phyloP scores from a whole-genome alignment of 2,888 invertebrate genomes.

The Pyrocoelia pectoralis region DNA sequence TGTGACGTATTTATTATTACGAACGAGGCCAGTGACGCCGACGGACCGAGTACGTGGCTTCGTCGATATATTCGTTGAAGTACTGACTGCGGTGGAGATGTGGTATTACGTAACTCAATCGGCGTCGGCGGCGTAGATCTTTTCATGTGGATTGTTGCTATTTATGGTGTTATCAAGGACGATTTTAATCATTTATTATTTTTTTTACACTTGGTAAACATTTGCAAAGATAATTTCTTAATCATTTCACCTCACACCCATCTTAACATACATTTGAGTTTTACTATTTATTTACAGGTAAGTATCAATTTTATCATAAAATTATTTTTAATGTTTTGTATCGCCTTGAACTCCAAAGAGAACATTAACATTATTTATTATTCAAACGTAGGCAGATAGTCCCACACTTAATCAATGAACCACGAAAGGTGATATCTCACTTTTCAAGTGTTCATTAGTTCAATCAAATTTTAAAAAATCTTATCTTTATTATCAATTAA shows the following conservation, averaged over 20 bases:
- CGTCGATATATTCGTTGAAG: constrained; percentile 38
- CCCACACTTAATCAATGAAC: constrained; percentile 7
- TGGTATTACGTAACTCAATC: constrained; percentile 35
- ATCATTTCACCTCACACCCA: not conserved
- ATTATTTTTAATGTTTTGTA: not conserved
- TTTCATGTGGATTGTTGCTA: constrained; percentile 22
- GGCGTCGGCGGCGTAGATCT: constrained; percentile 38
- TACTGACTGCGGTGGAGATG: constrained; percentile 31
- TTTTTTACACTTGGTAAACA: not conserved
- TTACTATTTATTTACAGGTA: not conserved
- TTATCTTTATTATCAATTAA: too few species aligned
- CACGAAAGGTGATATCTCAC: not conserved
- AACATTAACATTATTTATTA: constrained; percentile 8
- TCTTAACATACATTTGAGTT: not conserved
- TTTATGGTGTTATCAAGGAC: constrained; percentile 25
- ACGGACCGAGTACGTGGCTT: constrained; percentile 33
- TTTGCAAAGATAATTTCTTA: too few species aligned
- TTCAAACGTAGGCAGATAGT: constrained; percentile 7
- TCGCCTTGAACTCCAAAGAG: constrained; percentile 7
- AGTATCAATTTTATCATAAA: not conserved
- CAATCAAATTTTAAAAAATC: not conserved
- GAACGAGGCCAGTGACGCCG: constrained; percentile 35
- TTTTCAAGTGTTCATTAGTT: not conserved
- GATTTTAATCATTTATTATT: constrained; percentile 6
- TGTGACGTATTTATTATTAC: constrained; percentile 23